Evolutionary conservation across 2,113 vertebrate genomes (phyloP).

Genomic region (Pluvianellus socialis): DNA sequence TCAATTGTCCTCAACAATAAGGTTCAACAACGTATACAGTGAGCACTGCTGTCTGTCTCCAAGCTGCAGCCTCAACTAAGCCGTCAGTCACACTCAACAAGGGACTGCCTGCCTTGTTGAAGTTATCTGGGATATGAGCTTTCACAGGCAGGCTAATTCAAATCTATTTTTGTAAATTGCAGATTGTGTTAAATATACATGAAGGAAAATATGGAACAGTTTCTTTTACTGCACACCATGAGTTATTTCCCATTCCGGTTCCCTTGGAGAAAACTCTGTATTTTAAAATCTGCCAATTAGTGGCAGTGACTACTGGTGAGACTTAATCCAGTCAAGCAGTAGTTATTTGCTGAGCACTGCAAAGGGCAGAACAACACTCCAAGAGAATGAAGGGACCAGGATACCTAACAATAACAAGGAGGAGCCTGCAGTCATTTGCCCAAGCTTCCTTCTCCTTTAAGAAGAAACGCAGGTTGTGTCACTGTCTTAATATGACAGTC

Average conservation of each 20-base stretch:
- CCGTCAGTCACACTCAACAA: background rate
- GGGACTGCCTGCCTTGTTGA: background rate
- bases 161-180: slow-evolving; percentile 38
- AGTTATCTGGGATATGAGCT: background rate
- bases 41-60: background rate
- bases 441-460: background rate
- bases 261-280: background rate
- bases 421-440: background rate
- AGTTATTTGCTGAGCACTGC: background rate
- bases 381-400: background rate
- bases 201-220: slow-evolving; percentile 5
- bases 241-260: slow-evolving; percentile 8
- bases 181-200: slow-evolving; percentile 36
- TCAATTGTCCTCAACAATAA: background rate
- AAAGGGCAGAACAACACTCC: background rate
- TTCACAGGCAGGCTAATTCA: slow-evolving; percentile 11
- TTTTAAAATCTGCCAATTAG: slow-evolving; percentile 17
- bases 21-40: background rate
- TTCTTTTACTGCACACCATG: background rate
- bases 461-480: background rate
- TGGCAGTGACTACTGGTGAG: background rate
- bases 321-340: background rate
- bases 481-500: background rate
- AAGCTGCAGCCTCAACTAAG: background rate
- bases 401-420: background rate